Evolutionary conservation across 2,797 vertebrate genomes (phyloP), one percentile per base, ranked within the genome.

Genomic region (Pangasius mekongensis): DNA sequence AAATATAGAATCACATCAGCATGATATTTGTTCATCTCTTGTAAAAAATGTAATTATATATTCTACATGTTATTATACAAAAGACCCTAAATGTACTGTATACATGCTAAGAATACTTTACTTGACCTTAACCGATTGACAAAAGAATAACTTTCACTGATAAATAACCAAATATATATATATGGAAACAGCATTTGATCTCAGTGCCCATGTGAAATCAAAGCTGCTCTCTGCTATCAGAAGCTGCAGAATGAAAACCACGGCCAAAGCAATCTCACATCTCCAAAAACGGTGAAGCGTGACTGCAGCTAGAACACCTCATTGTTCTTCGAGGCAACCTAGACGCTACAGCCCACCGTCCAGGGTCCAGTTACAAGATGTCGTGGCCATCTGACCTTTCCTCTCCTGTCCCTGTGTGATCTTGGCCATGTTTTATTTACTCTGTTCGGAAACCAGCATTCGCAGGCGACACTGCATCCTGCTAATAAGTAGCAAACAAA

Each of bases 381-480:
- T 69, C 33, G 71, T 14, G 39, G 83, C 91, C 88, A 91, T 91
- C 83, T 92, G 93, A 94, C 92, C 94, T 93, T 89, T 83, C 77
- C 43, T 64, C 80, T 88, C 83, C 90, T 84, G 87, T 66, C 69
- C 58, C 27, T 67, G 74, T 88, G 83, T 85, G 86, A 90, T 90
- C 89, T 90, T 89, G 89, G 85, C 88, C 85, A 94, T 93, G 87
- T 91, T 93, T 94, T 92, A 94, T 94, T 93, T 93, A 94, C 47
- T 85, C 89, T 83, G 27, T 81, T 62, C 47, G 69, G 81, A 0
- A 88, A 58, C 24, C 36, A 43, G 5, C 86, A 16, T 71, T 85
- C 81, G 73, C 80, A 81, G 83, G 76, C 74, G 91, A 92, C 89
- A 90, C 83, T 88, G 87, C 89, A 90, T 87, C 91, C 86, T 43